Percentiles rank a stretch among this genome's conserved stretches.
phyloP scores from a whole-genome alignment of 2,888 invertebrate species.

The Rhyacophila evoluta region DNA sequence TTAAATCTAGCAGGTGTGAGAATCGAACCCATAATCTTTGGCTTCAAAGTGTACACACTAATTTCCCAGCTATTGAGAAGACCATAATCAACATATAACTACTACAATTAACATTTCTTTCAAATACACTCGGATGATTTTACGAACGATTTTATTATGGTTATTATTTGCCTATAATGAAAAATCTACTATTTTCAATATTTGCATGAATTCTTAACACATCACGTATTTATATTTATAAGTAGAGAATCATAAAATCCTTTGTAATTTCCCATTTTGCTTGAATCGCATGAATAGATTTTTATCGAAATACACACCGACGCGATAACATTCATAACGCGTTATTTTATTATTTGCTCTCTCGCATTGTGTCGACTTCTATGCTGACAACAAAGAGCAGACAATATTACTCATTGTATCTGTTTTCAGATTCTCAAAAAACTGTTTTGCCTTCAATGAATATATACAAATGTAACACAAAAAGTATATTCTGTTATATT shows the following conservation, averaged over 20 bases:
- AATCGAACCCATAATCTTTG: not conserved
- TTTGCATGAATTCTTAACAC: not conserved
- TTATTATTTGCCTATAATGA: not conserved
- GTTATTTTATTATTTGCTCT: slow-evolving; percentile 11
- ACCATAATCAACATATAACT: not conserved
- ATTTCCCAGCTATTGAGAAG: not conserved
- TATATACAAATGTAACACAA: not conserved
- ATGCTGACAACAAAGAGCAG: slow-evolving; percentile 5
- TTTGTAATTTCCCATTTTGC: slow-evolving; percentile 22
- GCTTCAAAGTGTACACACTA: not conserved
- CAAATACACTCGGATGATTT: not conserved
- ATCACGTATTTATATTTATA: not conserved
- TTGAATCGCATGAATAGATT: not conserved
- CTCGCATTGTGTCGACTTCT: not conserved
- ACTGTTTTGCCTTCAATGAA: slow-evolving; percentile 16
- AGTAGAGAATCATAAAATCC: not conserved
- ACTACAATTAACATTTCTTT: not conserved
- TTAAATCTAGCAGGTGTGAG: no score
- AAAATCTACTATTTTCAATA: not conserved
- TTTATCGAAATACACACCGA: not conserved
- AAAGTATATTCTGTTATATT: not conserved
- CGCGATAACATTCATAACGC: slow-evolving; percentile 13
- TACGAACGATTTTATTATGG: not conserved
- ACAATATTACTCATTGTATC: slow-evolving; percentile 20
- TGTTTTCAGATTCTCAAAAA: slow-evolving; percentile 16